These are phyloP conservation scores for Forficula auricularia DNA, from an alignment of 1,140 invertebrate species.

Conservation along the genomic window DNA sequence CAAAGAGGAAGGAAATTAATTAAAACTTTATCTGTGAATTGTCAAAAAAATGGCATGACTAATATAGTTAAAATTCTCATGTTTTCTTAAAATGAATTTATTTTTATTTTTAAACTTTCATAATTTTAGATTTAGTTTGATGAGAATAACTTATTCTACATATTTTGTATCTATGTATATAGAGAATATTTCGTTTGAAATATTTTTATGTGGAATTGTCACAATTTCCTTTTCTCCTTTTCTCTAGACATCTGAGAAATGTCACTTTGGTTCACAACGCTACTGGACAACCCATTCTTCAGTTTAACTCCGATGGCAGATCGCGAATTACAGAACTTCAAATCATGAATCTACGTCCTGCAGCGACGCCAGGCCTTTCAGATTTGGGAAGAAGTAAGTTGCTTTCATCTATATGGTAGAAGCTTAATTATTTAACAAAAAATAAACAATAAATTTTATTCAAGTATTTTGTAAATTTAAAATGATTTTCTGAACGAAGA, in stretches of 20 bases:
- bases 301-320: constrained; percentile 78
- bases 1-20: too few relatives aligned
- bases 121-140: too few relatives aligned
- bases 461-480: neutral
- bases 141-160: too few relatives aligned
- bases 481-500: neutral
- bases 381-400: constrained; percentile 74
- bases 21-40: too few relatives aligned
- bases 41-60: too few relatives aligned
- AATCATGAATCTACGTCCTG: constrained; percentile 77
- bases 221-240: neutral
- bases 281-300: constrained; percentile 52
- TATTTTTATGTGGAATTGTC: too few relatives aligned
- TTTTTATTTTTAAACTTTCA: too few relatives aligned
- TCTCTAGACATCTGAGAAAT: constrained; percentile 58
- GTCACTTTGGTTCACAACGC: constrained; percentile 62
- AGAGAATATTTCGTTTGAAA: too few relatives aligned
- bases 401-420: neutral
- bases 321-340: constrained; percentile 70
- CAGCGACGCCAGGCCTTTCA: constrained; percentile 52
- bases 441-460: neutral
- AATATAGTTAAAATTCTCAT: too few relatives aligned
- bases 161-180: too few relatives aligned
- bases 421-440: too few relatives aligned
- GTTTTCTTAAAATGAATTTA: too few relatives aligned